Base-by-base conservation (phyloP, 2,797 vertebrate genomes). In the Saxicola maurus region DNA sequence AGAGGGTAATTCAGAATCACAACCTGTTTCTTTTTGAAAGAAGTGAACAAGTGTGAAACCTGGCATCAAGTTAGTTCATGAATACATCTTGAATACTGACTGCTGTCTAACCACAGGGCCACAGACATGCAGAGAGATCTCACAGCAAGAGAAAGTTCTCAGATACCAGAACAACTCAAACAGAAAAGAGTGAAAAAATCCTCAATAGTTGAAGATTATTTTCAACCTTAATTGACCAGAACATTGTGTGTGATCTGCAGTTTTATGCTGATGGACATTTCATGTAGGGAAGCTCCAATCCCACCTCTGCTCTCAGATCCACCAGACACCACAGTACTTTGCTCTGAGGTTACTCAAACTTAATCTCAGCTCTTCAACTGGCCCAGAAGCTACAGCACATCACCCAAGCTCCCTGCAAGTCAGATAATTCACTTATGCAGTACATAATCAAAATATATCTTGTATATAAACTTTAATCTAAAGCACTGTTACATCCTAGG, bases 321-420 rank as follows among this genome's bases (percentile, higher is more conserved):
- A 12, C 9, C 0, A 0, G 38, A 42, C 30, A 49, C 11, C 1
- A 0, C n/a, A 49, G 52, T 25, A 14, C 35, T n/a, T 52, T 0
- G 0, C 28, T 56, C 30, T 9, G 53, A 75, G n/a, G 31, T 55
- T 61, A 35, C 62, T 31, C 13, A 35, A 21, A 86, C 42, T 60
- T 52, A 31, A 59, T 45, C 52, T 55, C 66, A 77, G 73, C 37
- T 52, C 62, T 2, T 0, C 2, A 2, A 42, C 27, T 17, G 27
- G 49, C 42, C 20, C 60, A 27, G 56, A 2, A 81, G 52, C 67
- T 59, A 23, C 2, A 1, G 53, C 45, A 67, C 4, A 1, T 35
- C 78, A 53, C 31, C 57, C 17, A 80, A 43, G 16, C 9, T 51
- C 55, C 33, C 73, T 61, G 13, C 2, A 4, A 31, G 55, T 77